phyloP scores from a whole-genome alignment of 2,797 vertebrate genomes.

The Tarsius wallacei region DNA sequence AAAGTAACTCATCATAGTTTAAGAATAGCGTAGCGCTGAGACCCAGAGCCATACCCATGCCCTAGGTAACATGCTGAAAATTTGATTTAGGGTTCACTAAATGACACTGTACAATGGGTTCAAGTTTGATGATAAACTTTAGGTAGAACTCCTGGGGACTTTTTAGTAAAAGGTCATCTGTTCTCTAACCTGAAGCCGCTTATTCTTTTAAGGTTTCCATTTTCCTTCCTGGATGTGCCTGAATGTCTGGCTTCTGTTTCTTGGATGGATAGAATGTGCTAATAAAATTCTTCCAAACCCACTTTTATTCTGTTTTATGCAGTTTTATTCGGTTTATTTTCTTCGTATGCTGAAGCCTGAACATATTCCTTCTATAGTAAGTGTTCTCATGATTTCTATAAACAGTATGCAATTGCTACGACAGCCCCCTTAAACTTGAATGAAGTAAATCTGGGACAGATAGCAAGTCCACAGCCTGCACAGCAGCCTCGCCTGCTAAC shows the following conservation, averaged over 20 bases:
- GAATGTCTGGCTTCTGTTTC: neutral
- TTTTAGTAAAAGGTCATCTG: neutral
- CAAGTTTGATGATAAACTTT: neutral
- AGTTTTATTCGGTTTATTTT: slow-evolving; percentile 64
- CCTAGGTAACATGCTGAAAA: neutral
- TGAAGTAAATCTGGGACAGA: slow-evolving; percentile 80
- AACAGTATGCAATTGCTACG: slow-evolving; percentile 81
- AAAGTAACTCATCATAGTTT: neutral
- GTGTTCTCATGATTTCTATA: slow-evolving; percentile 86
- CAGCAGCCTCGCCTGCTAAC: slow-evolving; percentile 65
- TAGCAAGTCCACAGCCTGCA: slow-evolving; percentile 77
- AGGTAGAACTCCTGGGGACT: neutral
- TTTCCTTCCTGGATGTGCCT: neutral
- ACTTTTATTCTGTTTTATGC: slow-evolving; percentile 81
- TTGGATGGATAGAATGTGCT: slow-evolving; percentile 78
- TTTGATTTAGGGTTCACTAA: neutral
- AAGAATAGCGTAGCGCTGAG: neutral
- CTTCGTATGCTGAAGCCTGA: slow-evolving; percentile 83
- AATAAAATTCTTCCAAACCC: slow-evolving; percentile 80
- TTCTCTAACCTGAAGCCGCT: neutral
- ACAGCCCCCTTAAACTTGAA: slow-evolving; percentile 79
- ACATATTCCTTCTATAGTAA: slow-evolving; percentile 87
- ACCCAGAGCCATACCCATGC: too few species aligned
- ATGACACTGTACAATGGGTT: neutral
- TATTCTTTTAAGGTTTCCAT: neutral